Base-by-base conservation (phyloP, 2,888 invertebrate species). In the Tryphoninae sp. region DNA sequence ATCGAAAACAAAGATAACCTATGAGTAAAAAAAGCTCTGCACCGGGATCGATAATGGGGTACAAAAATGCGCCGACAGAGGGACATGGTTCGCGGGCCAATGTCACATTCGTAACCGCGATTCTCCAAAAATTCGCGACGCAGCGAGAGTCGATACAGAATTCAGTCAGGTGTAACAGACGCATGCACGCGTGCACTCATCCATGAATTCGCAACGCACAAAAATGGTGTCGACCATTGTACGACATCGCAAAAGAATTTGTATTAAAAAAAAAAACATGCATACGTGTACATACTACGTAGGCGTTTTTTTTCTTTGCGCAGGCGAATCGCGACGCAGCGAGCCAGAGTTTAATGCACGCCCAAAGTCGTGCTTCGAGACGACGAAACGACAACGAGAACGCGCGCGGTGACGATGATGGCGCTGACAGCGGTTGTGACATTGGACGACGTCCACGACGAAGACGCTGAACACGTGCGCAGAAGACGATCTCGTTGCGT, bases 281-380 rank as follows among this genome's bases (percentile, higher is more conserved):
- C 76, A 79, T 58, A 71, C 82, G 72, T 79, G 55, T 69, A 82
- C 68, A 82, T 87, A 87, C 86, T 88, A 88, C 86, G 86, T 89
- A 80, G 78, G 78, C 83, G 78, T 72, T 75, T 45, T 75, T 51
- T 61, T 40, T 72, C 8, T 42, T 81, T 78, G 80, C 81, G 81
- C 72, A 81, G 69, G 76, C 81, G 71, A 78, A 72, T 80, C 72
- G 64, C 76, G 75, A 78, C 76, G 76, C 76, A 78, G 81, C 83
- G 78, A 81, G 80, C 72, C 75, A 79, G 67, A 68, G 55, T 73
- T 69, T 76, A 45, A 68, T 76, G 81, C 45, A 53, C 58, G 26
- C 49, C 42, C 75, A 67, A 45, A 49, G 49, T 33, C 16, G 58
- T 22, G 19, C 16, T 19, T 64, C 22, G 53, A 53, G 55, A 45